Conservation (phyloP, 2,888 invertebrate genomes). For the Mycalesis mineus region DNA sequence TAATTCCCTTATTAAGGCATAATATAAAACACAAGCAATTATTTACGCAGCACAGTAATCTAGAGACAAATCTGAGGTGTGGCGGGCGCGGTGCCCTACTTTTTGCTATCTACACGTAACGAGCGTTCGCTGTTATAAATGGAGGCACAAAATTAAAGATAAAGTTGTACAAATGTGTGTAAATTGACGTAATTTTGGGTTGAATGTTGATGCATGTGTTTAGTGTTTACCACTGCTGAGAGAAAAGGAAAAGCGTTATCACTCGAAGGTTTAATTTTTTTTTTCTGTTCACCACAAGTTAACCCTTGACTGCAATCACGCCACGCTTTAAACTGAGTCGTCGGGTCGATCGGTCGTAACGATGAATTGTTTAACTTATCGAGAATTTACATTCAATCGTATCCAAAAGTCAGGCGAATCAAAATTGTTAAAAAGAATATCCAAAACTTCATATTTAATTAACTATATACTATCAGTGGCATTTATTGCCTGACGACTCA, state of each 20-base stretch:
- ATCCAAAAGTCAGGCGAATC: too few species aligned
- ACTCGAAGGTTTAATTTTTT: too few species aligned
- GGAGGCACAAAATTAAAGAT: constrained; percentile 24
- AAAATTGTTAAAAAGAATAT: too few species aligned
- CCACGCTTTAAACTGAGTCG: too few species aligned
- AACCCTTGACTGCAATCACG: too few species aligned
- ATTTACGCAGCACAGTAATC: constrained; percentile 25
- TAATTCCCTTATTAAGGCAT: neutral
- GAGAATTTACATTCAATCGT: too few species aligned
- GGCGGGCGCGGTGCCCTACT: constrained; percentile 35
- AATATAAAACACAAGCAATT: constrained; percentile 23
- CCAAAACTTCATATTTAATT: too few species aligned
- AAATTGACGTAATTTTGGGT: neutral
- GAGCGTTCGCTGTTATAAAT: constrained; percentile 20
- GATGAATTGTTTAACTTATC: too few species aligned
- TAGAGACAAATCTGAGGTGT: constrained; percentile 28
- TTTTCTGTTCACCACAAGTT: too few species aligned
- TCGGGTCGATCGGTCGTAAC: too few species aligned
- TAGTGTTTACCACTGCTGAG: neutral
- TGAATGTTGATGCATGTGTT: neutral
- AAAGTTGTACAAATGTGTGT: constrained; percentile 15
- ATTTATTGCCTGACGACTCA: too few species aligned
- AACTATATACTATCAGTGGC: too few species aligned
- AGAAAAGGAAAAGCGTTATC: neutral
- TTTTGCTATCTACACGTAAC: constrained; percentile 31